Conservation (phyloP, 2,113 vertebrate genomes). For the Boulengeromyrus knoepffleri region DNA sequence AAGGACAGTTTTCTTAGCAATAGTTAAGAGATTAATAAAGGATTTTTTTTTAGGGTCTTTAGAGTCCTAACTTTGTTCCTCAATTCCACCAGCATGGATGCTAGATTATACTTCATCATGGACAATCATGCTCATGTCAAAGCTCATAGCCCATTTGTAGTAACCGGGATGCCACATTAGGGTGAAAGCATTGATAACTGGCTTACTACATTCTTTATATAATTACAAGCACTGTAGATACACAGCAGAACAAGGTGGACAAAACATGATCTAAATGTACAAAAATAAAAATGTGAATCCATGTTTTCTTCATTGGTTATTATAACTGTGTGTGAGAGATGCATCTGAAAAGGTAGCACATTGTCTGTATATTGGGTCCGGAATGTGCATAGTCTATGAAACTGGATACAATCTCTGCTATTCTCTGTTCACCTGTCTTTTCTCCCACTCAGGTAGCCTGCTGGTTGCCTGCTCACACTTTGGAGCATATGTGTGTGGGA, state of each 20-base stretch:
- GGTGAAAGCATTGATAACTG: neutral
- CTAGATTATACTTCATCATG: conserved; percentile 93
- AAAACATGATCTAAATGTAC: neutral
- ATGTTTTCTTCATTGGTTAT: neutral
- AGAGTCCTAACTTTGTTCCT: neutral
- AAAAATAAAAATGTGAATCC: neutral
- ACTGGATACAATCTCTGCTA: neutral
- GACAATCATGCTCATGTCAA: conserved; percentile 91
- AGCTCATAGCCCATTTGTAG: conserved; percentile 90
- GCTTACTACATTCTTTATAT: neutral
- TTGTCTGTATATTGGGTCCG: neutral
- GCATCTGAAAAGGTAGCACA: neutral
- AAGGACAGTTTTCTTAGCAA: too few relatives aligned
- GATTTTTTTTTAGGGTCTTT: conserved; percentile 51
- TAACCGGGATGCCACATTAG: conserved; percentile 58
- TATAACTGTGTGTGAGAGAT: neutral
- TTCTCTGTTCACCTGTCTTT: neutral
- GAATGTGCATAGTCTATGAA: neutral
- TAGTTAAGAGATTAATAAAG: too few relatives aligned
- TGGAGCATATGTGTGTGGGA: conserved; percentile 87
- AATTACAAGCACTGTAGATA: neutral
- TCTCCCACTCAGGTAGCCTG: conserved; percentile 73
- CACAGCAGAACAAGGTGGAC: neutral
- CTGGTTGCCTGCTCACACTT: conserved; percentile 91
- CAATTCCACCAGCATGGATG: conserved; percentile 83